Base-by-base conservation (phyloP, 2,888 invertebrate species). In the Andrena marginata region DNA sequence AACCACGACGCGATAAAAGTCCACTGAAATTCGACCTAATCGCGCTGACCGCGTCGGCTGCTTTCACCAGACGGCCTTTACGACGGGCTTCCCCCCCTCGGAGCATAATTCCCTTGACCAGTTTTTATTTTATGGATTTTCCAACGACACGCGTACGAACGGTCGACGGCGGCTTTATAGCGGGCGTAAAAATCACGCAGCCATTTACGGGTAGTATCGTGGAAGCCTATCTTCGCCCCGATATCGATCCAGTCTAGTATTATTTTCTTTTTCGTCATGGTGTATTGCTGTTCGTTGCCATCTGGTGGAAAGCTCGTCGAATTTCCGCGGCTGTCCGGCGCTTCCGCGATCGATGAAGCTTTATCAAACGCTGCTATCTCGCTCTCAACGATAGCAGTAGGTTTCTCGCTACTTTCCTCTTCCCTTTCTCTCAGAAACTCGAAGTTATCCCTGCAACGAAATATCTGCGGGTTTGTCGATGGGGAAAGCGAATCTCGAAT, bases 281-380 rank as follows among this genome's bases (percentile, higher is more conserved):
- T 10, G 29, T 10, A 35, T 10, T 23, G 48, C 13, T 23, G 6
- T 51, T 51, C 29, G 67, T 75, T 70, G 80, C 82, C 82, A 82
- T 80, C 82, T 82, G 63, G 79, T 68, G 82, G 82, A 42, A 68
- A 49, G 51, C 16, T 35, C 26, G 33, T 33, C 23, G 35, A 56
- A 42, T 63, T 23, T 62, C 16, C 16, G 20, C 1, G 13, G 0
- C n/a, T 23, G 13, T n/a, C 16, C 29, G 16, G n/a, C 7, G 5
- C 10, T 56, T 56, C n/a, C 2, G n/a, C 74, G 75, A 80, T 82
- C 79, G 74, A 82, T 76, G 68, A 77, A 49, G 26, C 20, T 23
- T 80, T 77, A 73, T 31, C 68, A 7, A 0, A 65, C n/a, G 67
- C n/a, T 49, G 33, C 29, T 80, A 51, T 7, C n/a, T 33, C 10